These are phyloP conservation scores for Pyralis farinalis DNA, from an alignment of 2,888 invertebrate genomes.

Conservation along the genomic window DNA sequence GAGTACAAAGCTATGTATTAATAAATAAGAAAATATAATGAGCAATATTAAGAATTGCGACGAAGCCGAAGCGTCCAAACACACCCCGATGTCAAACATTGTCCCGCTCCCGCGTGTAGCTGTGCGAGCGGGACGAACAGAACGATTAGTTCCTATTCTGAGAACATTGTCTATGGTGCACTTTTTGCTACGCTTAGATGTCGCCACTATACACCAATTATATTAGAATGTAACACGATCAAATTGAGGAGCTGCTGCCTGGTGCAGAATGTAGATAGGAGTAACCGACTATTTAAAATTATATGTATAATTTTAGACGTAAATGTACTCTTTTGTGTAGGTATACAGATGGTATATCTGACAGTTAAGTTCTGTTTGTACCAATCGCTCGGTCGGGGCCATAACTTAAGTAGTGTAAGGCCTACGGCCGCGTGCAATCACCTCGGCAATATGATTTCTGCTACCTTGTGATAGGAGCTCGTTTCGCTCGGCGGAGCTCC, in stretches of 20 bases:
- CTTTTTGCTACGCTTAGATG: constrained; percentile 1
- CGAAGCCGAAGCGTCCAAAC: background rate
- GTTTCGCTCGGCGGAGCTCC: constrained; percentile 39
- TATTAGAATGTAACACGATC: constrained; percentile 8
- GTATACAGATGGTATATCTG: background rate
- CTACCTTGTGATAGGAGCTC: constrained; percentile 62
- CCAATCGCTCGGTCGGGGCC: constrained; percentile 37
- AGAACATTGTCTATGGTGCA: background rate
- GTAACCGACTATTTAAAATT: constrained; percentile 23
- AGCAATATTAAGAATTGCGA: background rate
- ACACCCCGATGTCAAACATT: background rate
- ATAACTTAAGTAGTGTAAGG: constrained; percentile 39
- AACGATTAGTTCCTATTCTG: background rate
- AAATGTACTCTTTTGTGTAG: constrained; percentile 5
- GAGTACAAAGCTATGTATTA: constrained; percentile 11
- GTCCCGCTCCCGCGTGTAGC: background rate
- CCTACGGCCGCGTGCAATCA: constrained; percentile 27
- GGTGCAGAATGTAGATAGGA: constrained; percentile 34
- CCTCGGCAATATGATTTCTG: constrained; percentile 40
- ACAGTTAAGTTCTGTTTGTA: constrained; percentile 3
- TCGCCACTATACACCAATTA: constrained; percentile 10
- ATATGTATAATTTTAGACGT: constrained; percentile 17
- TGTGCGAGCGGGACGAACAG: background rate
- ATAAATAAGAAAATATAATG: background rate
- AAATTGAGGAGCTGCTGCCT: constrained; percentile 27